Evolutionary conservation across 2,888 invertebrate species (phyloP), one percentile per base, ranked within the genome.

Genomic region (Callyntrura guangdongensis): DNA sequence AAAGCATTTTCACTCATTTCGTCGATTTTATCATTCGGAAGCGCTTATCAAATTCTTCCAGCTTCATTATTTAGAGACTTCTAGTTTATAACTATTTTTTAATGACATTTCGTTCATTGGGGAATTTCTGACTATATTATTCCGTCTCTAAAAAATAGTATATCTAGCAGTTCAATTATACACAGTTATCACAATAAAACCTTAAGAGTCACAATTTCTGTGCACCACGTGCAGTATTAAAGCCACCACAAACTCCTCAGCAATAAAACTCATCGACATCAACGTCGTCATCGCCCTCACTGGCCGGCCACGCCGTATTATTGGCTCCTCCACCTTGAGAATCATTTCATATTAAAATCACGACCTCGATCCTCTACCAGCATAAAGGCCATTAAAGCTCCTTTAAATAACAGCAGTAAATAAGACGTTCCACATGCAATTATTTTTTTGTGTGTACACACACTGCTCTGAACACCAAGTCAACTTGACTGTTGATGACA

Each of bases 181-280:
- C 36, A 6, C 36, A 4, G 36, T 36, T 36, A 36, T 36, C 36
- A 36, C 36, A 36, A 36, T 36, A 36, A 36, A 36, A 36, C 36
- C 36, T 36, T 36, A 36, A n/a, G 3, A 36, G 36, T 36, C 36
- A 36, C 36, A 36, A 36, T 36, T 2, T 4, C 6, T 36, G 6
- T 36, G 36, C 36, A 36, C 36, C 36, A 36, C 36, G 36, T 36
- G 36, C 6, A 36, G 36, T 36, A 36, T 36, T 61, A 12, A 61
- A 22, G 61, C 22, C 6, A 22, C 5, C 61, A 36, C 36, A 22
- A 22, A 61, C 61, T 61, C 61, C 61, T 61, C 61, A 2, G 12
- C n/a, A 6, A 61, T 59, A 61, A 61, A 61, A 61, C 61, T 61
- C 61, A 22, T 61, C 61, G 22, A n/a, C 17, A 59, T 61, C 22